Evolutionary conservation across 2,888 invertebrate species (phyloP), one percentile per base, ranked within the genome.

Genomic region (Adela reaumurella): DNA sequence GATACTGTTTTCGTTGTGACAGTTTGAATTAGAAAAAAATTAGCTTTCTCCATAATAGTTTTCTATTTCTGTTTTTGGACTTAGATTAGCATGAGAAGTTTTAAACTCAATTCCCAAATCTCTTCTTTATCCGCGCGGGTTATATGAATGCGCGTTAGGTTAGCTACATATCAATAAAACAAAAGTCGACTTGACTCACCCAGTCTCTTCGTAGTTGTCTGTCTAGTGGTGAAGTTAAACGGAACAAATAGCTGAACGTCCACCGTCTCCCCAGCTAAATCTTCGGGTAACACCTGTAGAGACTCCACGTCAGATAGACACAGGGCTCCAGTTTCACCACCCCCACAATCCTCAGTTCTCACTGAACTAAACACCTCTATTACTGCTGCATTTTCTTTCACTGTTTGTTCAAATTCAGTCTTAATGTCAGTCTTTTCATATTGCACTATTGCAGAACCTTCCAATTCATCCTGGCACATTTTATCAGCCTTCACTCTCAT

Each of bases 231-330:
- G 58, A 83, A 87, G 67, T 87, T 88, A 64, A 88, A 88, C 46
- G 85, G 84, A 57, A 90, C 74, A 67, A 86, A 88, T 59, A 90
- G 81, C 54, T 74, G 81, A 54, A 81, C 68, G 57, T 85, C 82
- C 19, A 81, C 69, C 17, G 62, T 60, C 10, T 60, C 59, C 44
- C 62, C 63, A 11, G 71, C 63, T 47, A 88, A 65, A 50, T 71
- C 70, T n/a, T 62, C 58, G 3, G 83, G 79, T 52, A 87, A 67
- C 57, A 79, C 78, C 11, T 68, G 67, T 24, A 80, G 59, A 1
- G 83, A 74, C 54, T 80, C 81, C 53, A 86, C 66, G 61, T 86
- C 82, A 46, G 70, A 69, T 54, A 86, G 68, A 68, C 87, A 88
- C 61, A 86, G 58, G 53, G 74, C 74, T 53, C 11, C 11, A 4